Evolutionary conservation across 2,113 vertebrate species (phyloP), one percentile per base, ranked within the genome.

Genomic region (Varanus komodoensis): DNA sequence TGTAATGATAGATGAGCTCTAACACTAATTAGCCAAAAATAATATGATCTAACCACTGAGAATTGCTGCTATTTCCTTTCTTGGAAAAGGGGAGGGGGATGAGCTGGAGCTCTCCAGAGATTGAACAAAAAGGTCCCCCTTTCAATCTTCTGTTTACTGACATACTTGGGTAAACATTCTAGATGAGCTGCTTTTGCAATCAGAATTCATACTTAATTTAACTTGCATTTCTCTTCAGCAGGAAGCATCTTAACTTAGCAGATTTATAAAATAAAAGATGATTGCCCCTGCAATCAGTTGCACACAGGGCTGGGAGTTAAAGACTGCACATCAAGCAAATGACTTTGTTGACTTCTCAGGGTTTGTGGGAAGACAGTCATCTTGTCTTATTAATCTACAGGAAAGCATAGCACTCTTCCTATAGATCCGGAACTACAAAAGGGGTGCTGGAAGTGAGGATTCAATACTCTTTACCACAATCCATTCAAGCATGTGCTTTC

Each of bases 291-390:
- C 93, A 96, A 95, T 93, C 93, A 95, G 88, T 87, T 94, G 94
- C 91, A 94, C 93, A 93, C 94, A 95, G 79, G 93, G 91, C 92
- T 94, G 90, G 94, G 95, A 96, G 95, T 95, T 95, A 96, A 96
- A 92, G 92, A 61, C 69, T 89, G 91, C 95, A 95, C 88, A 94
- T 78, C 74, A 95, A 92, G 92, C 92, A 95, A 94, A 95, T 95
- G 94, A 95, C 93, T 96, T 95, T 93, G 90, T 93, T 89, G 92
- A 90, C 86, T 92, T 96, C 93, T 94, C 91, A 68, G 78, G 91
- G 94, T 95, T 94, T 87, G 86, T 84, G 80, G 0, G 4, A 92
- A 78, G 90, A 80, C 74, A 82, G 91, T 86, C 92, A 94, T 0
- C 23, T 93, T 91, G 91, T 50, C 89, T 94, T 93, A 89, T 94